Evolutionary conservation across 2,113 vertebrate genomes (phyloP).

Genomic region (Toxotes chatareus): DNA sequence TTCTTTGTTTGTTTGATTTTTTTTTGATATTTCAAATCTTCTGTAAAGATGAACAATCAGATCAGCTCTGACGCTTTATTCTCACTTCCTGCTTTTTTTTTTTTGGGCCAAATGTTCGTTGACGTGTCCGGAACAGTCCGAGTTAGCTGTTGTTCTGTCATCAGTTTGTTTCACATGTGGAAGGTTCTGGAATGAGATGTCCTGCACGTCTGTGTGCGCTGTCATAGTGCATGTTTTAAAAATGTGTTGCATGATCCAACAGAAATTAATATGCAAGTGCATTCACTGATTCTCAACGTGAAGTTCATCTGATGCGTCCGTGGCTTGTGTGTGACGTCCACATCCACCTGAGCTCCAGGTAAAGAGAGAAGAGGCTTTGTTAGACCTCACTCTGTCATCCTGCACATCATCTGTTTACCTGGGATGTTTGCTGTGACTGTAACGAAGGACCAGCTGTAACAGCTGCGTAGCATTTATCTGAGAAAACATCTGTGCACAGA

Average conservation of each 20-base stretch:
- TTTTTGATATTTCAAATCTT: not conserved
- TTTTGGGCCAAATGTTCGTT: not conserved
- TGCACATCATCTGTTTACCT: constrained; percentile 27
- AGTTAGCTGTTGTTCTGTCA: not conserved
- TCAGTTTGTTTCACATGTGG: not conserved
- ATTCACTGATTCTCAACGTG: constrained; percentile 53
- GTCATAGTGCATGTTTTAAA: not conserved
- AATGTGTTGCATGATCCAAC: constrained; percentile 56
- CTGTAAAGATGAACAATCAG: no score
- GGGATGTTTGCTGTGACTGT: not conserved
- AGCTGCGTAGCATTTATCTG: constrained; percentile 40
- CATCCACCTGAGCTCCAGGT: not conserved
- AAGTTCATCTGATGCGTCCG: constrained; percentile 9
- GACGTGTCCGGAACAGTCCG: not conserved
- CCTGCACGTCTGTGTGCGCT: constrained; percentile 51
- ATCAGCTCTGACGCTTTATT: no score
- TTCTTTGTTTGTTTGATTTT: no score
- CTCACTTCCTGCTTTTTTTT: not conserved
- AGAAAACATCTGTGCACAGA: constrained; percentile 67
- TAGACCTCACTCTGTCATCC: constrained; percentile 6
- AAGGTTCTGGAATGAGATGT: not conserved
- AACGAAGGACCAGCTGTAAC: constrained; percentile 18
- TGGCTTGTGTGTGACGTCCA: not conserved
- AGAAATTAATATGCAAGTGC: constrained; percentile 55
- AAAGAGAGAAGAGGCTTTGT: not conserved